Percentiles rank a stretch among this genome's conserved stretches.
Evolutionary conservation across 2,797 vertebrate species (phyloP).

Genomic region (Scarus forsteni): DNA sequence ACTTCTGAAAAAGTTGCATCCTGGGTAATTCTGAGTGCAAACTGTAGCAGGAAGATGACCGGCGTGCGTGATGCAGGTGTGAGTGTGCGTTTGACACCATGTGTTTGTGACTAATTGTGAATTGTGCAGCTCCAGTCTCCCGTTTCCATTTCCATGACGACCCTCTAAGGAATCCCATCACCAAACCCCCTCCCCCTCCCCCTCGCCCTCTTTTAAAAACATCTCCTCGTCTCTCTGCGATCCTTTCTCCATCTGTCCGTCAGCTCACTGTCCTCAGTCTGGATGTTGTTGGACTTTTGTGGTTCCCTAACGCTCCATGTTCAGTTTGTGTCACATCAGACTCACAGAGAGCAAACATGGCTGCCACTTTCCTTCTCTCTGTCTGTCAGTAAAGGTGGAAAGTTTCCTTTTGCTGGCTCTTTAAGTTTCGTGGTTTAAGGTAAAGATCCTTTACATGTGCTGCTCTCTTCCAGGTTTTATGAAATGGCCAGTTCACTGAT

Average conservation of each 20-base stretch:
- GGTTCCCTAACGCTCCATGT: background rate
- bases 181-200: slow-evolving; percentile 30
- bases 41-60: no score
- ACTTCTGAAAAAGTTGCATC: no score
- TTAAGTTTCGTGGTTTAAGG: background rate
- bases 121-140: slow-evolving; percentile 79
- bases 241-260: slow-evolving; percentile 39
- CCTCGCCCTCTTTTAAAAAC: slow-evolving; percentile 63
- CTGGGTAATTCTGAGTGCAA: no score
- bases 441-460: no score
- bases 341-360: slow-evolving; percentile 9
- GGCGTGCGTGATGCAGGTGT: slow-evolving; percentile 3
- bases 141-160: slow-evolving; percentile 80
- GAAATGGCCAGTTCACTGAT: background rate
- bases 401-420: background rate
- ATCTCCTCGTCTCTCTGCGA: slow-evolving; percentile 55
- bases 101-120: slow-evolving; percentile 74
- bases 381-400: background rate
- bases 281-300: slow-evolving; percentile 7
- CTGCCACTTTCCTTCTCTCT: background rate
- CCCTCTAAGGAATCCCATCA: slow-evolving; percentile 66
- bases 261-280: slow-evolving; percentile 9
- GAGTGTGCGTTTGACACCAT: slow-evolving; percentile 21
- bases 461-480: background rate
- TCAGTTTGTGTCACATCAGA: slow-evolving; percentile 11